phyloP scores from a whole-genome alignment of 2,888 invertebrate genomes.

The Nebria salina region DNA sequence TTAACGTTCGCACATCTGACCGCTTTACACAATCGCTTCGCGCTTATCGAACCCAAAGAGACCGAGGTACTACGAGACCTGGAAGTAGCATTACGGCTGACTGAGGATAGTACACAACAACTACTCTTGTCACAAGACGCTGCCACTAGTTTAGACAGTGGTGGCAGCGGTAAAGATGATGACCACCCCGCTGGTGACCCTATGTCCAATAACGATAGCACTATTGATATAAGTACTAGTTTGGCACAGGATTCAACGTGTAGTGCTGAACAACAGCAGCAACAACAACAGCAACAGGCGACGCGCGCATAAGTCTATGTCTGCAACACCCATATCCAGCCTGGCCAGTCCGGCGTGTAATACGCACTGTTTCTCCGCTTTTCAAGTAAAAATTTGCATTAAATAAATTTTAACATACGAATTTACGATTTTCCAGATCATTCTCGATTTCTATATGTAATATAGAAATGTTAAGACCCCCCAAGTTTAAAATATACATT shows the following conservation, averaged over 20 bases:
- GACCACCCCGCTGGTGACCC: slow-evolving; percentile 59
- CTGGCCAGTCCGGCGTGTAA: neutral
- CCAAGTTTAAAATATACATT: neutral
- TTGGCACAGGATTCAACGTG: slow-evolving; percentile 10
- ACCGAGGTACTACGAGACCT: slow-evolving; percentile 94
- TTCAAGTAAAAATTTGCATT: slow-evolving; percentile 7
- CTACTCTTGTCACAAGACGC: neutral
- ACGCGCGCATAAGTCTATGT: slow-evolving; percentile 9
- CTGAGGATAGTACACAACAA: slow-evolving; percentile 61
- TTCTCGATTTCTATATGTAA: slow-evolving; percentile 5
- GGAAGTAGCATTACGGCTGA: slow-evolving; percentile 80
- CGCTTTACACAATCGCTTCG: slow-evolving; percentile 84
- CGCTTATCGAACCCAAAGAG: slow-evolving; percentile 94
- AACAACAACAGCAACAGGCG: slow-evolving; percentile 15
- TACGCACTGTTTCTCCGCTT: neutral
- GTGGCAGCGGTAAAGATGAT: slow-evolving; percentile 61
- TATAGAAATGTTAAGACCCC: neutral
- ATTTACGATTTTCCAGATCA: slow-evolving; percentile 9
- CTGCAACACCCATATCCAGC: slow-evolving; percentile 11
- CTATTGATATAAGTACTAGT: neutral
- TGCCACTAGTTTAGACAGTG: slow-evolving; percentile 38
- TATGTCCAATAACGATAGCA: slow-evolving; percentile 6
- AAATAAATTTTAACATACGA: neutral
- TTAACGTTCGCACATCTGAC: slow-evolving; percentile 97
- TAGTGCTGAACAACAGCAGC: neutral